Evolutionary conservation across 92 coral and sea anemone genomes (phyloP), one percentile per base, ranked within the genome.

Genomic region (Ricordea florida): DNA sequence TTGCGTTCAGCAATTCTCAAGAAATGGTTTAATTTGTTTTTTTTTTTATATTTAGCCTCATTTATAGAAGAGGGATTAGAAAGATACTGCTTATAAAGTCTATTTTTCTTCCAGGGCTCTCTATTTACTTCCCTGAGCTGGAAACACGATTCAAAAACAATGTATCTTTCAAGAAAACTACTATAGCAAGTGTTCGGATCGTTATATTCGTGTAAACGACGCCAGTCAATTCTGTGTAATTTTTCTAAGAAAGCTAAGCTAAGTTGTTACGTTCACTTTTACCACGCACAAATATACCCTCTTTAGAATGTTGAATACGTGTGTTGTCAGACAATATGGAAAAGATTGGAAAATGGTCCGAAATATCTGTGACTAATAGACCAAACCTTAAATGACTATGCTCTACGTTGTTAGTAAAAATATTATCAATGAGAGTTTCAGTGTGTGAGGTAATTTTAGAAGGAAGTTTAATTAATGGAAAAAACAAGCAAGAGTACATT

Each of bases 281-380:
- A 16, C 69, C 83, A 37, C 81, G 63, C 33, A 41, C 36, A 53
- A 53, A 40, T 53, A 58, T 26, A 74, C 57, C 45, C 30, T 29
- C 51, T 52, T 38, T 20, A 42, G 37, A 24, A 11, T 57, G 66
- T 5, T 27, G 15, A 28, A 22, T 50, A 44, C 45, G 45, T 35
- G 7, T 42, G 18, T 69, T 16, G 21, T 48, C 67, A 40, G 51
- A 45, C 18, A 32, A 43, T 50, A 87, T 66, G 31, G 80, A 43
- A 51, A 88, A 83, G 29, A 83, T 49, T 33, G 92, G 86, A 6
- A 85, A 17, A 26, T 86, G 92, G 46, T 86, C 92, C 14, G 92
- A 62, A n/a, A n/a, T n/a, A 51, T 83, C 85, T 15, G 74, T 29
- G 47, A 87, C 57, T 14, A 80, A 42, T 6, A 72, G 36, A 24